phyloP scores from a whole-genome alignment of 2,888 invertebrate species.

The Folsomia manolachei region DNA sequence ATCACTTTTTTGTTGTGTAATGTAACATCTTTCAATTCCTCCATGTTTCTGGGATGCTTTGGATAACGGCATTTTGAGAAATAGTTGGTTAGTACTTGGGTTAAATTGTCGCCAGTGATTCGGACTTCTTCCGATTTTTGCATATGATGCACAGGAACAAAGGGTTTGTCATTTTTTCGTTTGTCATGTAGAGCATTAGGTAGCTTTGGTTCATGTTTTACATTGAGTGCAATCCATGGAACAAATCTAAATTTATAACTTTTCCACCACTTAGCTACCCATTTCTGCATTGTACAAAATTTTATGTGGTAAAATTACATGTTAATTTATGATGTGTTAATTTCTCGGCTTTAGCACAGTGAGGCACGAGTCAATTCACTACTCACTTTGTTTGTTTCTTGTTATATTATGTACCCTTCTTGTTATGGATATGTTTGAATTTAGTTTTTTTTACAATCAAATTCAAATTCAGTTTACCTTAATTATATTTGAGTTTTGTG shows the following conservation, averaged over 20 bases:
- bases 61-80: slow-evolving; percentile 25
- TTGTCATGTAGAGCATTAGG: not conserved
- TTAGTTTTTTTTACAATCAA: too few species aligned
- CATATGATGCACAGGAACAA: slow-evolving; percentile 31
- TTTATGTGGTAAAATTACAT: too few species aligned
- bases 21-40: not conserved
- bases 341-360: too few species aligned
- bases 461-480: too few species aligned
- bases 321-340: not conserved
- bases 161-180: slow-evolving; percentile 7
- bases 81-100: slow-evolving; percentile 15
- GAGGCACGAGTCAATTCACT: too few species aligned
- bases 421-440: too few species aligned
- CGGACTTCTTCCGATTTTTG: slow-evolving; percentile 25
- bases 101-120: slow-evolving; percentile 21
- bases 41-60: not conserved
- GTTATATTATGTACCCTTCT: too few species aligned
- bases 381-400: too few species aligned
- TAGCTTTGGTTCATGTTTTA: slow-evolving; percentile 38
- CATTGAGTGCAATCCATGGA: slow-evolving; percentile 51
- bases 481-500: too few species aligned
- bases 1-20: slow-evolving; percentile 28
- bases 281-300: slow-evolving; percentile 5
- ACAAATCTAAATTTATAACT: slow-evolving; percentile 52
- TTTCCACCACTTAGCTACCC: slow-evolving; percentile 45